phyloP scores from a whole-genome alignment of 2,888 invertebrate species.

The Acanthosepion pharaonis region DNA sequence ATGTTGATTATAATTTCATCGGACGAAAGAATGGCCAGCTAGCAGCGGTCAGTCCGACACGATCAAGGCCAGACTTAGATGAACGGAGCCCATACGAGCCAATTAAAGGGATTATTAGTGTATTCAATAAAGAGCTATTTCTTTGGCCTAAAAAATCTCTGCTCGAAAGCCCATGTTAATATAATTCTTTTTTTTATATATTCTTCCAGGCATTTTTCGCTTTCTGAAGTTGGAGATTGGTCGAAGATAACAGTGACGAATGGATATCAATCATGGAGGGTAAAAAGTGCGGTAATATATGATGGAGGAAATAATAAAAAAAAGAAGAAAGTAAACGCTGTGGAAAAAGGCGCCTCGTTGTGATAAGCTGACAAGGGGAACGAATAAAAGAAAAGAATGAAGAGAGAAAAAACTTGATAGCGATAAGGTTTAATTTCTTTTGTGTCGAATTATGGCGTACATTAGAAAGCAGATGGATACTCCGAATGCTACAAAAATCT shows the following conservation, averaged over 20 bases:
- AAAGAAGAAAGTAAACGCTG: too few species aligned
- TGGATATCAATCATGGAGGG: not conserved
- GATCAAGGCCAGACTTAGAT: not conserved
- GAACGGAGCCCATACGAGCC: not conserved
- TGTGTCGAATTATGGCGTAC: not conserved
- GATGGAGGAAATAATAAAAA: not conserved
- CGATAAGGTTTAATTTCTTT: conserved; percentile 17
- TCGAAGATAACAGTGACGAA: not conserved
- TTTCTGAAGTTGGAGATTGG: not conserved
- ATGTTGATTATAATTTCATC: not conserved
- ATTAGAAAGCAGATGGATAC: not conserved
- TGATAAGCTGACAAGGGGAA: not conserved
- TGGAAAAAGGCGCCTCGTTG: not conserved
- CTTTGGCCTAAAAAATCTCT: not conserved
- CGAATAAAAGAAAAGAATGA: not conserved
- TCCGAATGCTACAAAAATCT: not conserved
- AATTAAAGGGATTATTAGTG: not conserved
- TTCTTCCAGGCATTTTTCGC: not conserved
- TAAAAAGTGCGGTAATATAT: not conserved
- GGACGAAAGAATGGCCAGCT: not conserved
- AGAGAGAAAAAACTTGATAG: not conserved
- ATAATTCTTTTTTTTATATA: not conserved
- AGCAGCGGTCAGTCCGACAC: not conserved
- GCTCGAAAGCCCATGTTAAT: not conserved
- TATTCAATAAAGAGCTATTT: not conserved